Base-by-base conservation (phyloP, 2,797 vertebrate genomes). In the Melanotaenia parkinsoni region DNA sequence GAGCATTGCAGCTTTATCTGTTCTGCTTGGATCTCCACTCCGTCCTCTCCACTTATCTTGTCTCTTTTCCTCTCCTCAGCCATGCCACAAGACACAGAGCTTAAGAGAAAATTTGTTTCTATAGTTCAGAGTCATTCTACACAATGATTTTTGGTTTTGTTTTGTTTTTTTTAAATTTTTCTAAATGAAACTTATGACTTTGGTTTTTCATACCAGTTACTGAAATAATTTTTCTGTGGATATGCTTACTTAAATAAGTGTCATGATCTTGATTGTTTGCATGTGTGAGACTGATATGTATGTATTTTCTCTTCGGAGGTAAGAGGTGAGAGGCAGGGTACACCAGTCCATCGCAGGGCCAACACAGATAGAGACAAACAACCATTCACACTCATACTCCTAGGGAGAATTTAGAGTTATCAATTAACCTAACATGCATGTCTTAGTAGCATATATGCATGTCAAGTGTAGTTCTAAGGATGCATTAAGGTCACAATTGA, bases 1-100 rank as follows among this genome's bases (percentile, higher is more conserved):
- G 85, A 83, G 79, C 85, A 78, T 67, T 79, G 73, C 73, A 81
- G 72, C 85, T 86, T 83, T 82, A 84, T 89, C 85, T 82, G 67
- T 75, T 85, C 63, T 45, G 68, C 77, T 67, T 59, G 65, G 54
- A 79, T 70, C 67, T 76, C 58, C 60, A 67, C 87, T 82, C 72
- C 65, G 79, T 93, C 93, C 79, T 92, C 86, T 77, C 38, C 47
- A 74, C 82, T 89, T 86, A 85, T 89, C 85, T 85, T 61, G 64
- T 79, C 80, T 80, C 70, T 63, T 76, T 32, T 77, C 68, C 69
- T 85, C 71, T 73, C 59, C 86, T 76, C 77, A 81, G 53, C 58
- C 45, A 40, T 67, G 58, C 70, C 60, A 71, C 62, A 74, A 63
- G 70, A 83, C 70, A 79, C 64, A 74, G 43, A 61, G 71, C 67